phyloP scores from a whole-genome alignment of 2,888 invertebrate genomes.

The Hybos culiciformis region DNA sequence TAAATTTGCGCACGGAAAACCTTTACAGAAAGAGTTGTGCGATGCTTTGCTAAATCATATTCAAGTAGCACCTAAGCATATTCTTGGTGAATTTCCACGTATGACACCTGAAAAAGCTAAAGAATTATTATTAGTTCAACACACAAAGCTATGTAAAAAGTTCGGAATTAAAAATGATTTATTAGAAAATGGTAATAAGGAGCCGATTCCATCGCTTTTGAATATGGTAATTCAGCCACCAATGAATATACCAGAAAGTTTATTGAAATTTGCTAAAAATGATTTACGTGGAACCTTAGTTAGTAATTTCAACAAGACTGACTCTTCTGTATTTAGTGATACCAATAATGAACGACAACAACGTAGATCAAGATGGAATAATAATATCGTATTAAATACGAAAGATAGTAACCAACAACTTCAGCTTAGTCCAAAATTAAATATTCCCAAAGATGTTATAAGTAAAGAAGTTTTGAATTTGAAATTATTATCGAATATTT shows the following conservation, averaged over 20 bases:
- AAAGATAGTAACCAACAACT: neutral
- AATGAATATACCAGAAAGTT: neutral
- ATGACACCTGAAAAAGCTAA: conserved; percentile 63
- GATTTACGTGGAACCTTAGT: neutral
- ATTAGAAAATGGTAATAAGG: neutral
- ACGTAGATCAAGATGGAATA: conserved; percentile 34
- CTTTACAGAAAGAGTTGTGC: conserved; percentile 65
- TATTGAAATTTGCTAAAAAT: neutral
- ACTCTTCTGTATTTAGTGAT: neutral
- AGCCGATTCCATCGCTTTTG: conserved; percentile 28
- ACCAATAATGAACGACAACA: conserved; percentile 22
- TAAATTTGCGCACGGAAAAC: conserved; percentile 84
- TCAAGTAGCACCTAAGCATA: conserved; percentile 82
- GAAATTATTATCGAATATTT: conserved; percentile 43
- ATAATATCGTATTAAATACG: conserved; percentile 12
- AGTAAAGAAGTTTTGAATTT: conserved; percentile 43
- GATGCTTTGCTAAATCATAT: conserved; percentile 57
- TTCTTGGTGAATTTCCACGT: conserved; percentile 77
- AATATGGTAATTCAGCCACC: conserved; percentile 33
- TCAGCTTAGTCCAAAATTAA: conserved; percentile 4
- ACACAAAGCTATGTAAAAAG: conserved; percentile 37
- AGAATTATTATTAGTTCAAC: conserved; percentile 37
- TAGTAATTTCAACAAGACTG: neutral
- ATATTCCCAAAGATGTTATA: conserved; percentile 15
- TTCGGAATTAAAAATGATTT: conserved; percentile 26